Evolutionary conservation across 2,888 invertebrate genomes (phyloP).

Genomic region (Nomada ferruginata): DNA sequence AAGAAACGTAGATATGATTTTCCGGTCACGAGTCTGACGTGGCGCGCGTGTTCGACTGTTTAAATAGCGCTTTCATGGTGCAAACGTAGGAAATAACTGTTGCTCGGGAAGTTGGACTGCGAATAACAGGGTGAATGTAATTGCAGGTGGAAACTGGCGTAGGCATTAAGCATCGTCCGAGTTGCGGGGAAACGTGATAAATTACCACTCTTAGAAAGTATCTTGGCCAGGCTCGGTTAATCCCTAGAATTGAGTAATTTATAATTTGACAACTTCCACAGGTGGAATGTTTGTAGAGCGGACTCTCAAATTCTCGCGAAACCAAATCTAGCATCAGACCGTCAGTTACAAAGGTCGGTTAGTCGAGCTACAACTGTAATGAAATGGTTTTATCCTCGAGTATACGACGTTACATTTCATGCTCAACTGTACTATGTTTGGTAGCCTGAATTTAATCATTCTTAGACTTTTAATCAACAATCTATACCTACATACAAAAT

Average conservation of each 20-base stretch:
- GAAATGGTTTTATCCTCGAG: not conserved
- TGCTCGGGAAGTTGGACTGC: not conserved
- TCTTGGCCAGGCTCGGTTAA: conserved; percentile 1
- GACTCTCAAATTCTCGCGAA: conserved; percentile 5
- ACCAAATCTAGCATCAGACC: not conserved
- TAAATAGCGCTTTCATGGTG: not conserved
- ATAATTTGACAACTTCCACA: conserved; percentile 28
- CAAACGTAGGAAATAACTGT: conserved; percentile 6
- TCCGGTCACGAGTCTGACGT: not conserved
- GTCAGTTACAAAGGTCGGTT: not conserved
- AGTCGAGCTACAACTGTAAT: not conserved
- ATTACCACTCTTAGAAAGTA: conserved; percentile 21
- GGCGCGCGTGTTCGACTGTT: not conserved
- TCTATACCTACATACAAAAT: too few relatives aligned
- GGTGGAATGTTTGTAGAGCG: not conserved
- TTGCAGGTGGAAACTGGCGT: conserved; percentile 12
- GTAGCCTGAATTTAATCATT: too few relatives aligned
- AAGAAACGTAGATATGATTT: conserved; percentile 14
- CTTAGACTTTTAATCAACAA: too few relatives aligned
- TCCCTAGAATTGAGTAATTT: conserved; percentile 12
- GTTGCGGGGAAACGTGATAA: conserved; percentile 8
- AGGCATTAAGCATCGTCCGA: conserved; percentile 3
- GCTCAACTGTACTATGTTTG: too few relatives aligned
- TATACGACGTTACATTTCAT: too few relatives aligned
- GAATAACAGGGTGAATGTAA: conserved; percentile 24